Percentiles rank a stretch among this genome's conserved stretches.
phyloP scores from a whole-genome alignment of 1,140 invertebrate species.

The Drosophila miranda region DNA sequence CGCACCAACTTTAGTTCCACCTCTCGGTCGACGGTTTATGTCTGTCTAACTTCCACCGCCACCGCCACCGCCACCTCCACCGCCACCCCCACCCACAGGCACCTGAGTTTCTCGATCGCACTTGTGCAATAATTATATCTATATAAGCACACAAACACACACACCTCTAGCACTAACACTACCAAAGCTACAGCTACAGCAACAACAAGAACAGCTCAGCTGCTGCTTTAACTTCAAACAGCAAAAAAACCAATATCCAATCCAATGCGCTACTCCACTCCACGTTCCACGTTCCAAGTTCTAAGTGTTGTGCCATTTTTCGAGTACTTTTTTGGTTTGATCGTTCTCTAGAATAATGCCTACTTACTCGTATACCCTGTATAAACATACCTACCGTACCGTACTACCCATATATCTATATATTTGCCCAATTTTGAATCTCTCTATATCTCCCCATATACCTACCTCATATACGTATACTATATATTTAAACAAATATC shows the following conservation, averaged over 20 bases:
- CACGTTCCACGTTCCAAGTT: constrained; percentile 21
- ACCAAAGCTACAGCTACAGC: constrained; percentile 3
- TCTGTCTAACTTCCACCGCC: constrained; percentile 5
- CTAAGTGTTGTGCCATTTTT: constrained; percentile 52
- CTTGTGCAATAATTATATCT: constrained; percentile 60
- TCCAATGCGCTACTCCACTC: constrained; percentile 17
- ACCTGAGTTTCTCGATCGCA: constrained; percentile 55
- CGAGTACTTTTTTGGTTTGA: constrained; percentile 51
- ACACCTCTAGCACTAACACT: background rate
- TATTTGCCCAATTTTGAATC: too few species aligned
- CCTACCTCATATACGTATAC: background rate
- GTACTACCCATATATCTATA: constrained; percentile 5
- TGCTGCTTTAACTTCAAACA: background rate
- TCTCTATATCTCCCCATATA: background rate
- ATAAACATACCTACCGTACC: too few species aligned
- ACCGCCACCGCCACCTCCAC: background rate
- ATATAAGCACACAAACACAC: constrained; percentile 28
- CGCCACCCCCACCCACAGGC: constrained; percentile 6
- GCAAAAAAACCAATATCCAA: constrained; percentile 18
- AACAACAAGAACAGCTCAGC: constrained; percentile 5
- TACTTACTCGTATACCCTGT: constrained; percentile 9
- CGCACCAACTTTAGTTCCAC: background rate
- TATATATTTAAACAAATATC: constrained; percentile 45
- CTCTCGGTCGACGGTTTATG: constrained; percentile 5
- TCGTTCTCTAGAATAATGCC: constrained; percentile 50